These are phyloP conservation scores for Hyperoplus lanceolatus DNA, from an alignment of 2,797 vertebrate genomes.

Conservation along the genomic window DNA sequence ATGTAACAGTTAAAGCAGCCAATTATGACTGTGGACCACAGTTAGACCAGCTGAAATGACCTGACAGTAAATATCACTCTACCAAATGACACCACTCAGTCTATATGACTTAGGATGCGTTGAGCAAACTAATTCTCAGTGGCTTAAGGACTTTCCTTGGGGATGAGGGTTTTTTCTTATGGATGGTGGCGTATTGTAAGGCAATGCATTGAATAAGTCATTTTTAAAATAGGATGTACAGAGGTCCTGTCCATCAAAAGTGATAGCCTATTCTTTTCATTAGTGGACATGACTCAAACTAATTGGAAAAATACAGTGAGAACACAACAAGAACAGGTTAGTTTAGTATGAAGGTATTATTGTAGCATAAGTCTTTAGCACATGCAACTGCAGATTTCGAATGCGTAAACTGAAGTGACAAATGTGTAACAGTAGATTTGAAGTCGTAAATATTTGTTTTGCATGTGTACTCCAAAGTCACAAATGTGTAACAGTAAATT, in stretches of 20 bases:
- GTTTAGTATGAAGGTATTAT: no score
- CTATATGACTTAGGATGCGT: neutral
- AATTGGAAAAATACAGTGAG: neutral
- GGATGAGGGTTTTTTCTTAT: conserved; percentile 16
- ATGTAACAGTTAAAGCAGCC: conserved; percentile 33
- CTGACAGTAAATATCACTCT: neutral
- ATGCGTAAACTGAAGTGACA: no score
- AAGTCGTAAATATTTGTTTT: no score
- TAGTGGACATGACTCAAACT: neutral
- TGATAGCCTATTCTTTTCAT: neutral
- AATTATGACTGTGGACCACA: conserved; percentile 29
- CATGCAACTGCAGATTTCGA: no score
- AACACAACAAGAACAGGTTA: neutral
- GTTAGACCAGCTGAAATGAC: conserved; percentile 16
- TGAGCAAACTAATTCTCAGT: conserved; percentile 38
- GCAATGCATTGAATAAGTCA: conserved; percentile 2
- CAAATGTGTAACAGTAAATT: no score
- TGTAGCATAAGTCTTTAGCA: no score
- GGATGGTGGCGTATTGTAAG: neutral
- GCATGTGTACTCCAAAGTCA: no score
- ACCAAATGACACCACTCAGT: conserved; percentile 14
- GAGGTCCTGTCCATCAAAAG: conserved; percentile 14
- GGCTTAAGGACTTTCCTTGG: conserved; percentile 33
- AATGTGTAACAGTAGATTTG: no score
- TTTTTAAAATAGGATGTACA: neutral